Conservation (phyloP, 2,888 invertebrate species). For the Eristalis intricaria region DNA sequence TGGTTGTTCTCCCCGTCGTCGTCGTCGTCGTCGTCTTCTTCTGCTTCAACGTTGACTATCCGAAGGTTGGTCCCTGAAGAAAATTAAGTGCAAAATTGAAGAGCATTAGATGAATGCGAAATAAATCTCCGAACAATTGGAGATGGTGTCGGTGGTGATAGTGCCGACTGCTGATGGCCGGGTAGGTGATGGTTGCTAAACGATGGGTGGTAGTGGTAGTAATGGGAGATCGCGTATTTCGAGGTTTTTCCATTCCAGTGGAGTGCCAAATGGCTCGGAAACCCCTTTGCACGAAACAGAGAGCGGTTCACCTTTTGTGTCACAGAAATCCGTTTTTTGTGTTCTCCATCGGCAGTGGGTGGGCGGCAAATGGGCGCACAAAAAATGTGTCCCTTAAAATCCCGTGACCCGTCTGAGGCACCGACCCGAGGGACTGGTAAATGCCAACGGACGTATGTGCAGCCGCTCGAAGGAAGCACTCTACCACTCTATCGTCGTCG, state of each 20-base stretch:
- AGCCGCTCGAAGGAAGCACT: background rate
- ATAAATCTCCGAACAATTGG: conserved; percentile 63
- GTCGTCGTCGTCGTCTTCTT: background rate
- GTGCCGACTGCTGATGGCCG: background rate
- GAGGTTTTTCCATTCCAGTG: conserved; percentile 47
- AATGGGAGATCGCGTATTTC: conserved; percentile 44
- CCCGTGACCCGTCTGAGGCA: background rate
- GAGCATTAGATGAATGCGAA: conserved; percentile 63
- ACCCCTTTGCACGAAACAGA: conserved; percentile 21
- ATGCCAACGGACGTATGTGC: background rate
- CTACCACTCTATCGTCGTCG: background rate
- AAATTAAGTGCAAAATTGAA: conserved; percentile 67
- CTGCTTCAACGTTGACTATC: background rate
- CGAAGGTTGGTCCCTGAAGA: conserved; percentile 34
- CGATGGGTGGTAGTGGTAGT: background rate
- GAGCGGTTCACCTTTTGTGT: background rate
- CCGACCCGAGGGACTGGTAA: background rate
- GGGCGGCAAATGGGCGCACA: background rate
- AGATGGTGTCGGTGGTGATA: background rate
- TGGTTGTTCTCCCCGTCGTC: conserved; percentile 7
- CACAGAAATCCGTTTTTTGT: conserved; percentile 17
- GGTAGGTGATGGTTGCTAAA: background rate
- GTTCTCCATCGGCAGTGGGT: background rate
- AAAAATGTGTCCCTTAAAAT: conserved; percentile 8
- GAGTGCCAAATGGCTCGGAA: conserved; percentile 59